Evolutionary conservation across 2,797 vertebrate species (phyloP).

Genomic region (Poecilia picta): DNA sequence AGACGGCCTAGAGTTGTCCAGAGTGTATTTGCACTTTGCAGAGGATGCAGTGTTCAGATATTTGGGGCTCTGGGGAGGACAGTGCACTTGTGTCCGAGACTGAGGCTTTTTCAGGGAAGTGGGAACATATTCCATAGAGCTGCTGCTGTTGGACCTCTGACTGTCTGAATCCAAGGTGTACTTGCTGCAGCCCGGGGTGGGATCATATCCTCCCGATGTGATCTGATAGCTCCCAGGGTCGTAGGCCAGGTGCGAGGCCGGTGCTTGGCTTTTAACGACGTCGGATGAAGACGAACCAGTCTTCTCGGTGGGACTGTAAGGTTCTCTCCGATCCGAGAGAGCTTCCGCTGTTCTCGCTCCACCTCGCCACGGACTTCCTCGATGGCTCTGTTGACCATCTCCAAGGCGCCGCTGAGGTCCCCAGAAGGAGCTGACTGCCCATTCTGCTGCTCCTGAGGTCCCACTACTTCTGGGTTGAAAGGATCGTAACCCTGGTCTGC

Average conservation of each 20-base stretch:
- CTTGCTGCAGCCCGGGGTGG: slow-evolving; percentile 88
- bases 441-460: slow-evolving; percentile 75
- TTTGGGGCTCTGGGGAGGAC: slow-evolving; percentile 67
- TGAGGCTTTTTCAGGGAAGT: slow-evolving; percentile 80
- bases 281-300: slow-evolving; percentile 37
- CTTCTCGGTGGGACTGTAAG: slow-evolving; percentile 85
- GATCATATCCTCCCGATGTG: slow-evolving; percentile 85
- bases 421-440: slow-evolving; percentile 72
- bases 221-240: slow-evolving; percentile 86
- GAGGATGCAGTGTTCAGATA: slow-evolving; percentile 58
- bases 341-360: slow-evolving; percentile 91
- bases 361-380: slow-evolving; percentile 91
- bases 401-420: slow-evolving; percentile 82
- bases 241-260: slow-evolving; percentile 80
- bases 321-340: slow-evolving; percentile 83
- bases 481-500: slow-evolving; percentile 93
- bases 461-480: slow-evolving; percentile 90
- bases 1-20: slow-evolving; percentile 90
- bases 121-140: slow-evolving; percentile 91
- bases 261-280: slow-evolving; percentile 63
- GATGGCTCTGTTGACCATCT: slow-evolving; percentile 94
- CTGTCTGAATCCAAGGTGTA: slow-evolving; percentile 87
- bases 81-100: slow-evolving; percentile 46
- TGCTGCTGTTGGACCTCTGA: slow-evolving; percentile 71
- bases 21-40: slow-evolving; percentile 88